A percentile compares a stretch with the other conserved stretches of the same genome.
These are phyloP conservation scores for Apteryx mantelli DNA, from an alignment of 2,113 vertebrate species.

Conservation along the genomic window DNA sequence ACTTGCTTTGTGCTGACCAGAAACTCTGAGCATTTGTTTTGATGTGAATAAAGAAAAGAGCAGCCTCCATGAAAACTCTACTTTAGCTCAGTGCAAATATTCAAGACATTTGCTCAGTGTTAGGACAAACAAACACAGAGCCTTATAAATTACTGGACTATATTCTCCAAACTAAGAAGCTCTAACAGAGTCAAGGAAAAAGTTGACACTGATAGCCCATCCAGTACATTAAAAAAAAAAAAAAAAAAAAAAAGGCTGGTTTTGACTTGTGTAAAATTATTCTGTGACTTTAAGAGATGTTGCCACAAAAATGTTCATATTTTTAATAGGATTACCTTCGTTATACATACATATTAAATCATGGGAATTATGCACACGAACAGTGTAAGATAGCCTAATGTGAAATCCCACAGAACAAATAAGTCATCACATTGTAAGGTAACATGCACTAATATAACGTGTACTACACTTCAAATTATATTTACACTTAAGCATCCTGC, in stretches of 20 bases:
- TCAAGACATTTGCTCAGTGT: not conserved
- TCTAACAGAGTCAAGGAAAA: not conserved
- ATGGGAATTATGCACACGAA: not conserved
- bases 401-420: not conserved
- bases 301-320: not conserved
- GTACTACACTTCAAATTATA: not conserved
- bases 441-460: not conserved
- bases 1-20: not conserved
- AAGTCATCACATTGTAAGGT: not conserved
- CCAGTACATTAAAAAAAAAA: fast-evolving
- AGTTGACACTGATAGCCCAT: not conserved
- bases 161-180: not conserved
- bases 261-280: not conserved
- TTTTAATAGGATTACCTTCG: not conserved
- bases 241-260: not conserved
- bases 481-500: not conserved
- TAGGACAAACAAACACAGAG: not conserved
- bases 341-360: not conserved
- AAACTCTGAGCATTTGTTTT: not conserved
- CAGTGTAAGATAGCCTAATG: too few species aligned
- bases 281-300: not conserved
- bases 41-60: not conserved
- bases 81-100: not conserved
- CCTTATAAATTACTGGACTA: not conserved
- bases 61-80: not conserved